Base-by-base conservation (phyloP, 2,888 invertebrate species). In the Nudaria mundana region DNA sequence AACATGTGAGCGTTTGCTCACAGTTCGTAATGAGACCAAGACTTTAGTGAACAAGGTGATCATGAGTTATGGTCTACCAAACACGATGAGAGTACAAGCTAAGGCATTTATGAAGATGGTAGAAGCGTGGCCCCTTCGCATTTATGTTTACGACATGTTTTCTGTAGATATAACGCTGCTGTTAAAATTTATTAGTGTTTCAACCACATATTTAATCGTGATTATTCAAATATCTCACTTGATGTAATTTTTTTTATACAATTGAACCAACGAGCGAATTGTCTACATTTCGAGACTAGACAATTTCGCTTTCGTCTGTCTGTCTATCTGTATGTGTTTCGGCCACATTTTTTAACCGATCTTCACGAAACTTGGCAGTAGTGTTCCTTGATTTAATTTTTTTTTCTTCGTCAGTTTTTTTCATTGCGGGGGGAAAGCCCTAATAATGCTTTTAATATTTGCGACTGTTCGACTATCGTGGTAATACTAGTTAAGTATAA, bases 131-230 rank as follows among this genome's bases (percentile, higher is more conserved):
- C 68, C 77, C 2, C 45, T 80, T n/a, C 54, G 56, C 0, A 62
- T 80, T 5, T 66, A 53, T 13, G 57, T 78, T 2, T 84, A 75
- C 35, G 74, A 81, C 37, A 76, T 84, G 76, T 77, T 81, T 46
- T 66, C 74, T 4, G 67, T 85, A 2, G 79, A 85, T 46, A 69
- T 83, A 10, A 76, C 76, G 2, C 49, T 85, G 3, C 71, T 82
- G 59, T 54, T 83, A 6, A 82, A 81, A 37, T 84, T 81, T 41
- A 70, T 82, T 23, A 82, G 78, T 47, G 73, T 82, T 4, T 72
- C 79, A 10, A 80, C 82, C 0, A 81, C 83, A 0, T 84, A 81
- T 50, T 67, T 83, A 32, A 81, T 85, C 55, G 68, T 84, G 13
- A 72, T 81, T 18, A 71, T 84, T 48, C 85, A 85, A 62, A 56